Base-by-base conservation (phyloP, 2,113 vertebrate genomes). In the Xiphorhynchus elegans region DNA sequence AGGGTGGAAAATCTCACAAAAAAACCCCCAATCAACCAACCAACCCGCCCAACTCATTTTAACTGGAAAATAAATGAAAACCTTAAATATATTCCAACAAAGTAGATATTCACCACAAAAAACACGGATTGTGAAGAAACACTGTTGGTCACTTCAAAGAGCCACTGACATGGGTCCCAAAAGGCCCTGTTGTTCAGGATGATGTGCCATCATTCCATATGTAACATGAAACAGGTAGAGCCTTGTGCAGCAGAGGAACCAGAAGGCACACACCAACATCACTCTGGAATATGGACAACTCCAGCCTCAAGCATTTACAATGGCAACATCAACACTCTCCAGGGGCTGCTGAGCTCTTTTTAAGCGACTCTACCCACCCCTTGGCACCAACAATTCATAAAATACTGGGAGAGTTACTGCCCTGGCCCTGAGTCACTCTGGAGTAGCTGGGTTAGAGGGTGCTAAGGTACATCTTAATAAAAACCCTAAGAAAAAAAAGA, bases 181-280 rank as follows among this genome's bases (percentile, higher is more conserved):
- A 78, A 67, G 15, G 24, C 67, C 13, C 31, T 21, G n/a, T 40
- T 58, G 4, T 40, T 85, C 56, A 52, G 20, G 37, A 33, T 44
- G 25, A n/a, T 72, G 40, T 67, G 53, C 25, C n/a, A 75, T 47
- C 47, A 37, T 12, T 42, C 40, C 33, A 10, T 20, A 13, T 1
- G 5, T 20, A 42, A 56, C 13, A 20, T 12, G 37, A 50, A 64
- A 52, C 4, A 58, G 39, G 52, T 13, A 70, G 28, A 58, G 11
- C 7, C 26, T 81, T 31, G 42, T 49, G 37, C 37, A 35, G 44
- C 33, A 68, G 40, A 75, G 73, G n/a, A 78, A 39, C 40, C 49
- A 90, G 72, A 23, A 0, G 1, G 16, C 46, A 47, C 0, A 3
- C 1, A 19, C 20, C 37, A 28, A 74, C 44, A 60, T 28, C 35